Conservation (phyloP, 2,797 vertebrate genomes). For the Astyanax mexicanus region DNA sequence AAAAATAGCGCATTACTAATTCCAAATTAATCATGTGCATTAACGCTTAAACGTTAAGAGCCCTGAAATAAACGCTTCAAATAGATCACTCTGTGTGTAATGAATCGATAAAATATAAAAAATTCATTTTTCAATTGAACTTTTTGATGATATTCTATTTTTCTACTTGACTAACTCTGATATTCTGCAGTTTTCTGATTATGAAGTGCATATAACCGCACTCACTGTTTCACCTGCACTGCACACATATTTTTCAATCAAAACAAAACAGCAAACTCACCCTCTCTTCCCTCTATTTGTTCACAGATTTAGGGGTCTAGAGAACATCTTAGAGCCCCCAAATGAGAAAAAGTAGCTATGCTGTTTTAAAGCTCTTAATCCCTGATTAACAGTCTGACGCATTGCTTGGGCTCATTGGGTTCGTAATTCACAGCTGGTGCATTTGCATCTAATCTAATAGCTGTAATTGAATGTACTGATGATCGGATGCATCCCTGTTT, state of each 20-base stretch:
- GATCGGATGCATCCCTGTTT: constrained; percentile 16
- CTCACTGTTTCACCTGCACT: constrained; percentile 34
- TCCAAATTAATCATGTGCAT: no score
- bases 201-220: no score
- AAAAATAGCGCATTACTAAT: no score
- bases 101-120: no score
- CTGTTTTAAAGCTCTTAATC: constrained; percentile 36
- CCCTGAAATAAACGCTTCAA: no score
- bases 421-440: constrained; percentile 35
- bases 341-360: constrained; percentile 68
- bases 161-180: no score
- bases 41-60: no score
- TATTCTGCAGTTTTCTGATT: no score
- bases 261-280: constrained; percentile 59
- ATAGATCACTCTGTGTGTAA: no score
- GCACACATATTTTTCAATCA: constrained; percentile 32
- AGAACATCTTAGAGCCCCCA: constrained; percentile 72
- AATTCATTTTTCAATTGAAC: no score
- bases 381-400: constrained; percentile 58
- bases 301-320: constrained; percentile 85
- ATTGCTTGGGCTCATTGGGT: constrained; percentile 41
- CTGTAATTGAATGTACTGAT: constrained; percentile 3
- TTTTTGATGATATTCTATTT: no score
- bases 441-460: no score
- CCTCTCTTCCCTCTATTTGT: constrained; percentile 68